Evolutionary conservation across 2,888 invertebrate genomes (phyloP).

Genomic region (Leptinotarsa juncta): DNA sequence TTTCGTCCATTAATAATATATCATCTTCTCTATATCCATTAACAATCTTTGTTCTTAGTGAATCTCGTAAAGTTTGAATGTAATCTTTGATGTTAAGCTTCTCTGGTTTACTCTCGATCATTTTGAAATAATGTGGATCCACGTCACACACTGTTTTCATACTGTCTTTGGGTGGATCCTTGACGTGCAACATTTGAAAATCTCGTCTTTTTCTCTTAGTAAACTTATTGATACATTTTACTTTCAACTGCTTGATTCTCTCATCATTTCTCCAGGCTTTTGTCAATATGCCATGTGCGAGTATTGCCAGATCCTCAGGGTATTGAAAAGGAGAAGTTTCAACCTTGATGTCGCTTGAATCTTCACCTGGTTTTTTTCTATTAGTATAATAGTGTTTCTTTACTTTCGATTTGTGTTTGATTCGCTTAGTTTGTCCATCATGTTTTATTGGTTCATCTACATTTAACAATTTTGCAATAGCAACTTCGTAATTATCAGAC

Average conservation of each 20-base stretch:
- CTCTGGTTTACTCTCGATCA: slow-evolving; percentile 69
- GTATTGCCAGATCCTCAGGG: slow-evolving; percentile 63
- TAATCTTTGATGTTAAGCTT: slow-evolving; percentile 72
- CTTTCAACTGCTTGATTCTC: slow-evolving; percentile 55
- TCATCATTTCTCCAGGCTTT: slow-evolving; percentile 60
- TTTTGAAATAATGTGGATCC: slow-evolving; percentile 74
- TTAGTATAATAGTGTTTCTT: slow-evolving; percentile 1
- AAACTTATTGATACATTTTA: slow-evolving; percentile 58
- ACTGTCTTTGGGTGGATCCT: slow-evolving; percentile 66
- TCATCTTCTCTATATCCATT: slow-evolving; percentile 62
- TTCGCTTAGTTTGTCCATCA: background rate
- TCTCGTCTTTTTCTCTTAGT: slow-evolving; percentile 64
- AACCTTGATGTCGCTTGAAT: background rate
- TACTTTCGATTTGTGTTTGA: background rate
- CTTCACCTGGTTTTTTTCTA: background rate
- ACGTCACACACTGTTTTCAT: slow-evolving; percentile 73
- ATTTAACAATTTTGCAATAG: background rate
- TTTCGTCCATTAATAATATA: slow-evolving; percentile 68
- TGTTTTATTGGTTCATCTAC: background rate
- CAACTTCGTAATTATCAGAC: background rate
- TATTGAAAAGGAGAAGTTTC: slow-evolving; percentile 56
- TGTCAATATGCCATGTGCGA: slow-evolving; percentile 64
- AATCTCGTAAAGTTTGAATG: slow-evolving; percentile 63
- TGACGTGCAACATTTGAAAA: slow-evolving; percentile 70
- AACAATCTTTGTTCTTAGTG: slow-evolving; percentile 65